Base-by-base conservation (phyloP, 2,888 invertebrate genomes). In the Adineta ricciae region DNA sequence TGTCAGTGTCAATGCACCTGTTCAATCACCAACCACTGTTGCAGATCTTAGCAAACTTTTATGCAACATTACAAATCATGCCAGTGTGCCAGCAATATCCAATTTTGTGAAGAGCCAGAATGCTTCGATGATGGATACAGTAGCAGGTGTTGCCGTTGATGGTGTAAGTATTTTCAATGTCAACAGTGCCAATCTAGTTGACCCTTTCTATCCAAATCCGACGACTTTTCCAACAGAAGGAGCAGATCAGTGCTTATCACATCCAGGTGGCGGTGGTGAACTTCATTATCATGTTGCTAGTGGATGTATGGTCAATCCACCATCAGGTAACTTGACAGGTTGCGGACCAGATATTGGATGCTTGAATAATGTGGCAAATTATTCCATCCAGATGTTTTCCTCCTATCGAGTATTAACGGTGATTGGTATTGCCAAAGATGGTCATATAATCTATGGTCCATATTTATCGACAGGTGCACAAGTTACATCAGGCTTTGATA, bases 351-450 rank as follows among this genome's bases (percentile, higher is more conserved):
- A n/a, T 56, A 56, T 21, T 56, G n/a, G 56, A n/a, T 56, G 56
- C 11, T n/a, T 56, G 7, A n/a, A 21, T 56, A 56, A n/a, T n/a
- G n/a, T 56, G 24, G 21, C 56, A 56, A 56, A 21, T 21, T 56
- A 56, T 56, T n/a, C 24, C 4, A 4, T 56, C 7, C 5, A 24
- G 9, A 21, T n/a, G n/a, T 56, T 56, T 56, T 56, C 56, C 9
- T n/a, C 24, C 4, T 56, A 56, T 56, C 21, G n/a, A 8, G 24
- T 24, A n/a, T 11, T 56, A 56, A 56, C 56, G 21, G 56, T 56
- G 56, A 56, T 56, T 56, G 56, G 56, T n/a, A 56, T 56, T n/a
- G 56, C 56, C n/a, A 56, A 56, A 56, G 56, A 56, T 56, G 56
- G 56, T n/a, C 56, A 56, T 56, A n/a, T 56, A 16, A 56, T 56